phyloP scores from a whole-genome alignment of 1,140 invertebrate species.

The Lordiphosa stackelbergi region DNA sequence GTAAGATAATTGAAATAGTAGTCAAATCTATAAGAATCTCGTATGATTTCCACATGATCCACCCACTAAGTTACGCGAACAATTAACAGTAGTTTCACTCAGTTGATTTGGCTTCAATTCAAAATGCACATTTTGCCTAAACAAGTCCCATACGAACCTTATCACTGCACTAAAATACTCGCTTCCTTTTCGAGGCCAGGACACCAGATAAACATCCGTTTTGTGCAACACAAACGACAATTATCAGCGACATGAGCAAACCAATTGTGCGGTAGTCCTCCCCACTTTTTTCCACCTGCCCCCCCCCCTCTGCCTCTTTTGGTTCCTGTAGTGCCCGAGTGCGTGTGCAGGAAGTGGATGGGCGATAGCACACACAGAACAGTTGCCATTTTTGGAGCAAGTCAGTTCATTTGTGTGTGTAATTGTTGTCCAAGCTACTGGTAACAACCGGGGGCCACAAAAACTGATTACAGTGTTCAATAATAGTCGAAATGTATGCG shows the following conservation, averaged over 20 bases:
- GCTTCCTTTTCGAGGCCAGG: neutral
- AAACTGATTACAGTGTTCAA: constrained; percentile 59
- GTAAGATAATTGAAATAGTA: no score
- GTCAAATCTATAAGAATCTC: no score
- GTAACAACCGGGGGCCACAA: constrained; percentile 21
- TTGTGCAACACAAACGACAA: constrained; percentile 61
- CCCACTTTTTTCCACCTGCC: constrained; percentile 1
- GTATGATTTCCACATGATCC: no score
- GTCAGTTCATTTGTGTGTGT: constrained; percentile 46
- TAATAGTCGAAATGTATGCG: constrained; percentile 21
- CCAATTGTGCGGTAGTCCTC: constrained; percentile 44
- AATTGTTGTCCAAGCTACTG: constrained; percentile 39
- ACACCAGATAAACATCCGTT: constrained; percentile 50
- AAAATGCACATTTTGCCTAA: no score
- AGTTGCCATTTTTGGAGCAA: no score
- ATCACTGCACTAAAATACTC: neutral
- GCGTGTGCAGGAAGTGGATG: constrained; percentile 9
- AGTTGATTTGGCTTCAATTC: no score
- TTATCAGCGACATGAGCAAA: constrained; percentile 72
- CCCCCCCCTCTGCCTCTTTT: neutral
- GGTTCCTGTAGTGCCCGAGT: constrained; percentile 1
- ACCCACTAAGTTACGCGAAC: no score
- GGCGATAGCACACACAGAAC: constrained; percentile 14
- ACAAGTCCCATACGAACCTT: no score
- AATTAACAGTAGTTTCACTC: no score